Evolutionary conservation across 2,797 vertebrate genomes (phyloP).

Genomic region (Lacerta agilis): DNA sequence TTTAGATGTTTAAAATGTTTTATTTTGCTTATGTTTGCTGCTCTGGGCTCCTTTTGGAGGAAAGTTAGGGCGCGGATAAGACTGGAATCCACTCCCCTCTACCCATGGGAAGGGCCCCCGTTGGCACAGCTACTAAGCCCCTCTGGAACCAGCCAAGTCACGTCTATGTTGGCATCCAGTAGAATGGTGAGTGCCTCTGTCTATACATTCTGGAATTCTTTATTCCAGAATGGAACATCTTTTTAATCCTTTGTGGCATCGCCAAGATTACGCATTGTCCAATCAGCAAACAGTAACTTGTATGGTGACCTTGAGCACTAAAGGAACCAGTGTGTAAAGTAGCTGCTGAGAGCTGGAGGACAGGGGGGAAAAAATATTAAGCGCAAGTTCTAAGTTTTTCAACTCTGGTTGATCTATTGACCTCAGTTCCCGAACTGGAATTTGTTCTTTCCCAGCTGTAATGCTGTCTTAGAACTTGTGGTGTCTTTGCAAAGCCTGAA

Average conservation of each 20-base stretch:
- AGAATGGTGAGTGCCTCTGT: background rate
- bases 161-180: background rate
- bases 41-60: too few relatives aligned
- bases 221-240: background rate
- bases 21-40: too few relatives aligned
- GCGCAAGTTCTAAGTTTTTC: background rate
- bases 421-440: background rate
- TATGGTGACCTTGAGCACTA: background rate
- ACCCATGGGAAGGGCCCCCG: background rate
- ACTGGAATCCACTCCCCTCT: too few relatives aligned
- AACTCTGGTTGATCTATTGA: background rate
- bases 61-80: too few relatives aligned
- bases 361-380: background rate
- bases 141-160: background rate
- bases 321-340: background rate
- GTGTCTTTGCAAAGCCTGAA: background rate
- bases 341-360: background rate
- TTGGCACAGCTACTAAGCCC: background rate
- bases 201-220: constrained; percentile 7
- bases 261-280: constrained; percentile 6
- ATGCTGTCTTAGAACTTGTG: background rate
- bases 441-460: background rate
- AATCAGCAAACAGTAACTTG: constrained; percentile 2
- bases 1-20: too few relatives aligned
- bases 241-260: background rate